Base-by-base conservation (phyloP, 2,888 invertebrate species). In the Vesta saturnalis region DNA sequence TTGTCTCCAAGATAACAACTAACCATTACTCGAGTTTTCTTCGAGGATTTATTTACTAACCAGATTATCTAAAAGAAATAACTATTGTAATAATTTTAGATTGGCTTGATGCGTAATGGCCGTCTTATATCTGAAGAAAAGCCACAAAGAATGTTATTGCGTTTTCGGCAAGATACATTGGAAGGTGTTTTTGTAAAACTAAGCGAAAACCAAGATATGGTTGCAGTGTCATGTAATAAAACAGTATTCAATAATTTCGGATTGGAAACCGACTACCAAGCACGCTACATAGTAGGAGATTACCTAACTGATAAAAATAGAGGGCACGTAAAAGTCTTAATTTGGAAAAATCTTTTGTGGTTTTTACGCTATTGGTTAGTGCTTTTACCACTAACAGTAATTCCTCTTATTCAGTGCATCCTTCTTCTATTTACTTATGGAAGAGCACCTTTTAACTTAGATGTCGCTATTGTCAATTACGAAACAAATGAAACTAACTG, bases 341-440 rank as follows among this genome's bases (percentile, higher is more conserved):
- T 95, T 52, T 94, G 95, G 93, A 95, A 95, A 82, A 95, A 96
- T 81, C 92, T 94, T 77, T 85, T 94, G 61, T 94, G 94, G 89
- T 90, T 95, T 87, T 90, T 92, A 86, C 88, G 95, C 76, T 95
- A 95, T 83, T 89, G 91, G 71, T 91, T 92, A 0, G 88, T 95
- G 39, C 89, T 97, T 87, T 82, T 92, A 49, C 96, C 96, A 83
- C 92, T 96, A 74, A 90, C 95, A 71, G 92, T 93, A 10, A 86
- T 97, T 59, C 97, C 97, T 0, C 89, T 95, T 1, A 87, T 92
- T 8, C 95, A 97, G 86, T 94, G 94, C 78, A 85, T 95, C 15
- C 84, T 97, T 49, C 97, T 96, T 85, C 96, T 96, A 80, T 84
- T 94, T 58, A 92, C 96, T 16, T 93, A 95, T 76, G 95, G 95